Base-by-base conservation (phyloP, 2,113 vertebrate species). In the Amazona vittata region DNA sequence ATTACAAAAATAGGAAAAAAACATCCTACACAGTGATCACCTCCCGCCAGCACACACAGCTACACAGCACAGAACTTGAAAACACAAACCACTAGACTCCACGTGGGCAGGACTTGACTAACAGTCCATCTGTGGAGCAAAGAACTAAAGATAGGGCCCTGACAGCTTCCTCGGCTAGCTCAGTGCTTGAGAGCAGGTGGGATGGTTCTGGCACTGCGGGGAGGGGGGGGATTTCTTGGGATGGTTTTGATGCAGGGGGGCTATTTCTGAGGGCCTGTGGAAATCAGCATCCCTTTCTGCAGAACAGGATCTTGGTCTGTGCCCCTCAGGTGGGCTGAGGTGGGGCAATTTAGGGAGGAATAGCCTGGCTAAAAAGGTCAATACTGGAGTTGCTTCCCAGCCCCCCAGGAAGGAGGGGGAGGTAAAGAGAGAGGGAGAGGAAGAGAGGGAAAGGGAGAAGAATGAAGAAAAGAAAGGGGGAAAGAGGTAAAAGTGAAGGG, bases 71-170 rank as follows among this genome's bases (percentile, higher is more conserved):
- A 33, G 53, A 87, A 55, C 44, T 86, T 67, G 59, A 28, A 90
- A 85, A 33, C 73, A 44, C 4, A 59, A 63, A 62, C 19, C 73
- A 80, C 79, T 77, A 85, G 90, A 77, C 79, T 90, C 55, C 83
- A 60, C 4, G 96, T 94, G 93, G 94, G 96, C 93, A 95, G 90
- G 68, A 67, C 86, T 70, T 70, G 88, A 83, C 91, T 88, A 86
- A 77, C 79, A 90, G 68, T n/a, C 92, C 91, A 95, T 93, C 95
- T 94, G 93, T 6, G 7, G 80, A 83, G 90, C 49, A 50, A 21
- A 33, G 37, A 59, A 24, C 91, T 83, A 49, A 86, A 93, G 79
- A 88, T 41, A 83, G 71, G 64, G 21, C 37, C 21, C 49, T 43
- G 88, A 15, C 90, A 83, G 75, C 90, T 87, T 69, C 76, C 49